A percentile compares a stretch with the other conserved stretches of the same genome.
phyloP scores from a whole-genome alignment of 2,113 vertebrate species.

The Vulpes lagopus region DNA sequence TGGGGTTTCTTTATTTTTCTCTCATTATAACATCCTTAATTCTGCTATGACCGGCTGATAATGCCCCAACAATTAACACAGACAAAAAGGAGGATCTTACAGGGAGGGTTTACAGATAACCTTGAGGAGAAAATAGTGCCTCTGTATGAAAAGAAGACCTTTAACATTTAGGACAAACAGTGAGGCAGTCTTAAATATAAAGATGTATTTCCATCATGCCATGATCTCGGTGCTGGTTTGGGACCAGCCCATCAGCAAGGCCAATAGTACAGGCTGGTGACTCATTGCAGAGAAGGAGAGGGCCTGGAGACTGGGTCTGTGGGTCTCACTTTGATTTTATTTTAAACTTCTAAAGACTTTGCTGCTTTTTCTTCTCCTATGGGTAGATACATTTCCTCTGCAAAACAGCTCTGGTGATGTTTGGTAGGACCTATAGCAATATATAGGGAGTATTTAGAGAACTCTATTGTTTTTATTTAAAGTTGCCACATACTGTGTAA shows the following conservation, averaged over 20 bases:
- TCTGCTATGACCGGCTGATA: not conserved
- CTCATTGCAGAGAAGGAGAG: not conserved
- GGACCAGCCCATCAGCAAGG: slow-evolving; percentile 18
- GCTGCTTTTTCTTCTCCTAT: slow-evolving; percentile 30
- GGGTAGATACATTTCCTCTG: not conserved
- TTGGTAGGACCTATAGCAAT: not conserved
- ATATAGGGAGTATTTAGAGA: not conserved
- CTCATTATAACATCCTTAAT: not conserved
- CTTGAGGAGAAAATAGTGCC: not conserved
- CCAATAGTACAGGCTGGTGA: not conserved
- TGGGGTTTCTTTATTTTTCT: slow-evolving; percentile 27
- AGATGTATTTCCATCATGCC: not conserved
- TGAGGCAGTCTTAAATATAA: not conserved
- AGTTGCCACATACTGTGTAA: not conserved
- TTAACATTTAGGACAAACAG: not conserved
- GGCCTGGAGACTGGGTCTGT: not conserved
- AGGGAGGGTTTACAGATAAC: not conserved
- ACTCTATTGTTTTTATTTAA: not conserved
- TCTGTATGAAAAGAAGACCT: not conserved
- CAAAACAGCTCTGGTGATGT: not conserved
- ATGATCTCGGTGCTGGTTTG: not conserved
- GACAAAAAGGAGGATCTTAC: not conserved
- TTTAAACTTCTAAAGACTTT: not conserved
- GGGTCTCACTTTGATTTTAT: slow-evolving; percentile 41
- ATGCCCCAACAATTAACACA: not conserved